Evolutionary conservation across 2,113 vertebrate genomes (phyloP).

Genomic region (Burhinus oedicnemus): DNA sequence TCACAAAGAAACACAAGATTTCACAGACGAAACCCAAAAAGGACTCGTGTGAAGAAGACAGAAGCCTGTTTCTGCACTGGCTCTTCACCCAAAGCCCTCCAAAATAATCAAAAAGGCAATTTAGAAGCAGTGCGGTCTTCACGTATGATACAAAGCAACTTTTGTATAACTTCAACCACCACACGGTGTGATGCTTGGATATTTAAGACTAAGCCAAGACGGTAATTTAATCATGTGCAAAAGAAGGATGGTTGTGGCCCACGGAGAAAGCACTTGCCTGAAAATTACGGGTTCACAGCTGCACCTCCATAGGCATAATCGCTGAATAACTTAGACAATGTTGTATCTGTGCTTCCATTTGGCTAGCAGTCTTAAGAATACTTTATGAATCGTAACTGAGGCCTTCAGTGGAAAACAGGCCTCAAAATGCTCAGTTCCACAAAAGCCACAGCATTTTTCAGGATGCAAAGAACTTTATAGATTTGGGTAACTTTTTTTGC

Average conservation of each 20-base stretch:
- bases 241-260: not conserved
- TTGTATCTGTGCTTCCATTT: not conserved
- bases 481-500: not conserved
- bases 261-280: not conserved
- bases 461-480: not conserved
- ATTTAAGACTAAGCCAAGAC: not conserved
- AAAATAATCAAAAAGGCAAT: not conserved
- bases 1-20: not conserved
- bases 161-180: not conserved
- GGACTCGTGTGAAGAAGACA: not conserved
- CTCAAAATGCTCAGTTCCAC: not conserved
- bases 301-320: not conserved
- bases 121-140: not conserved
- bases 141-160: not conserved
- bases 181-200: not conserved
- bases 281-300: not conserved
- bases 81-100: not conserved
- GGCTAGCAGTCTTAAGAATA: not conserved
- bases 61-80: not conserved
- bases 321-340: not conserved
- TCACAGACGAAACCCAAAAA: not conserved
- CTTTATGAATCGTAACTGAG: not conserved
- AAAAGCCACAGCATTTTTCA: not conserved
- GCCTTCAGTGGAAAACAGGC: not conserved
- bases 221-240: not conserved